Percentiles rank a stretch among this genome's conserved stretches.
Evolutionary conservation across 2,888 invertebrate species (phyloP).

Genomic region (Invenusta paracnida): DNA sequence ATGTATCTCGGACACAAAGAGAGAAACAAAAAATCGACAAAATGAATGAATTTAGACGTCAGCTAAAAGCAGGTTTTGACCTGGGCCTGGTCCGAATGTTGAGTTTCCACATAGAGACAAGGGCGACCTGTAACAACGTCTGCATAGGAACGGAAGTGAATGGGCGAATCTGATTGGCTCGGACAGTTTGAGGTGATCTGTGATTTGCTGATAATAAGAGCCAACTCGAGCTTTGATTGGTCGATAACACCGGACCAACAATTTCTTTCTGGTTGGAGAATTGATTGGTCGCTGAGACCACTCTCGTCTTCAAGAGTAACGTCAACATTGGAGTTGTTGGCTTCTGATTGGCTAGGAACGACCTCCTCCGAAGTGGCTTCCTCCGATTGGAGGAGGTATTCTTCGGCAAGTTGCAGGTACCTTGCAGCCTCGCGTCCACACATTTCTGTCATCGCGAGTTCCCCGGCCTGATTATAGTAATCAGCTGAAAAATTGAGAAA

Average conservation of each 20-base stretch:
- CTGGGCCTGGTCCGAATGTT: neutral
- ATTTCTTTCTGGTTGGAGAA: neutral
- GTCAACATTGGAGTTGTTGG: neutral
- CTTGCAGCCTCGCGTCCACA: neutral
- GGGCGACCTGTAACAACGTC: neutral
- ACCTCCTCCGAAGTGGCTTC: neutral
- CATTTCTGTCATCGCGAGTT: neutral
- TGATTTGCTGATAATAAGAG: too few relatives aligned
- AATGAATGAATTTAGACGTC: too few relatives aligned
- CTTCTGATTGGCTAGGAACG: neutral
- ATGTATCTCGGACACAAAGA: too few relatives aligned
- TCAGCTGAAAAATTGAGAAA: slow-evolving; percentile 8
- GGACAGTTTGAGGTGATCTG: too few relatives aligned
- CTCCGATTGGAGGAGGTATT: neutral
- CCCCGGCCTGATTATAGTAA: slow-evolving; percentile 15
- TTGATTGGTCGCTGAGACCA: neutral
- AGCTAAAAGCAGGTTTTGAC: neutral
- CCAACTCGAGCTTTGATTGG: neutral
- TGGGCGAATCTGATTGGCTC: too few relatives aligned
- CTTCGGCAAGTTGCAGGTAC: slow-evolving; percentile 4
- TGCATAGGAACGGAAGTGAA: neutral
- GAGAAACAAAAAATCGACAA: too few relatives aligned
- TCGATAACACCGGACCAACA: too few relatives aligned
- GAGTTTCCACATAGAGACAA: neutral
- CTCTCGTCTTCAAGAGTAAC: neutral